Conservation (phyloP, 1,140 invertebrate species). For the Diabrotica undecimpunctata region DNA sequence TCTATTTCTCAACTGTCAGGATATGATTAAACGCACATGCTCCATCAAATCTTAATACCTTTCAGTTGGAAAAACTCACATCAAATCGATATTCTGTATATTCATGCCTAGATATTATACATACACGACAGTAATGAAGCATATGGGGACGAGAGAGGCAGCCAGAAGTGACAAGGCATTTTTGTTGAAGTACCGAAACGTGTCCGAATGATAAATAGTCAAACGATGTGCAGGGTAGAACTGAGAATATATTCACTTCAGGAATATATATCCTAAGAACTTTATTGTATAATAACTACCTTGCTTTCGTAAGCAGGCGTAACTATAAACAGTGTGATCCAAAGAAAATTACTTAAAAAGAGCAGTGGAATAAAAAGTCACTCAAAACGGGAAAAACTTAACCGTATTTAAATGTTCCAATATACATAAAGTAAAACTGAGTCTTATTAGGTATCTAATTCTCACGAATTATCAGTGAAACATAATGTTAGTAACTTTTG, state of each 20-base stretch:
- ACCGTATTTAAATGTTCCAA: too few species aligned
- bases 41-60: conserved; percentile 1
- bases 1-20: not conserved
- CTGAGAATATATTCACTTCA: not conserved
- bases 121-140: not conserved
- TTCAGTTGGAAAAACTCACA: not conserved
- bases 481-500: too few species aligned
- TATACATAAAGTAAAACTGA: too few species aligned
- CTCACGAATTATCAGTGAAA: too few species aligned
- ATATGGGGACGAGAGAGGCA: not conserved
- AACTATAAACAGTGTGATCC: too few species aligned
- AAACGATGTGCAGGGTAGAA: not conserved
- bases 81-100: not conserved
- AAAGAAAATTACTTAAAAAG: too few species aligned
- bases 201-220: not conserved
- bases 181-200: not conserved
- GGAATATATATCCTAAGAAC: too few species aligned
- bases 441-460: too few species aligned
- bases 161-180: not conserved
- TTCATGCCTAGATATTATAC: not conserved
- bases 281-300: too few species aligned
- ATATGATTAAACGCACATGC: conserved; percentile 2
- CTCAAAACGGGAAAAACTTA: too few species aligned
- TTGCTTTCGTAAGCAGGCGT: too few species aligned
- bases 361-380: too few species aligned